Evolutionary conservation across 2,113 vertebrate genomes (phyloP).

Genomic region (Chionomys nivalis): DNA sequence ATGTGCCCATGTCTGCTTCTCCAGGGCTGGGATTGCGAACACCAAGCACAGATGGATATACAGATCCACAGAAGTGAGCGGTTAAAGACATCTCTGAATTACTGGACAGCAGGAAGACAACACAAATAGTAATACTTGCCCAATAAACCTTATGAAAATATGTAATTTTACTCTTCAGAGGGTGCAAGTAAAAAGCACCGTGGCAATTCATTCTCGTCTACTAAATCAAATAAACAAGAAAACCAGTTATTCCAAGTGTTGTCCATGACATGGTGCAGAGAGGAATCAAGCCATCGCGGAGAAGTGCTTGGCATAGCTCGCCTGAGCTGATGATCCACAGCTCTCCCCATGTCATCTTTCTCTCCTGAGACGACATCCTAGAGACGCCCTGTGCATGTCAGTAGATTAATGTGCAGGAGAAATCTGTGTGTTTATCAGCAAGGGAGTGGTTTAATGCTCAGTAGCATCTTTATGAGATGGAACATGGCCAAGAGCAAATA

Average conservation of each 20-base stretch:
- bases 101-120: neutral
- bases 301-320: neutral
- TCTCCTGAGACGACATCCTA: neutral
- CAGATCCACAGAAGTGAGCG: neutral
- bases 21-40: neutral
- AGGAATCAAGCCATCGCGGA: neutral
- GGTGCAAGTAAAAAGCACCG: neutral
- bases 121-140: neutral
- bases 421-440: neutral
- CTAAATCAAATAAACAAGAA: neutral
- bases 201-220: neutral
- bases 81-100: neutral
- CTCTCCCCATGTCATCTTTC: neutral
- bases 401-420: too few relatives aligned
- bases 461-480: neutral
- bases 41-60: neutral
- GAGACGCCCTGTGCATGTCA: neutral
- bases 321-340: neutral
- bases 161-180: neutral
- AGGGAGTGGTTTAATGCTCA: neutral
- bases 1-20: neutral
- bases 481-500: neutral
- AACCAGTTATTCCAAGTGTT: neutral
- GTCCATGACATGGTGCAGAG: rapidly evolving
- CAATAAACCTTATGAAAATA: neutral